These are phyloP conservation scores for Epicauta chinensis DNA, from an alignment of 1,140 invertebrate genomes.

Conservation along the genomic window DNA sequence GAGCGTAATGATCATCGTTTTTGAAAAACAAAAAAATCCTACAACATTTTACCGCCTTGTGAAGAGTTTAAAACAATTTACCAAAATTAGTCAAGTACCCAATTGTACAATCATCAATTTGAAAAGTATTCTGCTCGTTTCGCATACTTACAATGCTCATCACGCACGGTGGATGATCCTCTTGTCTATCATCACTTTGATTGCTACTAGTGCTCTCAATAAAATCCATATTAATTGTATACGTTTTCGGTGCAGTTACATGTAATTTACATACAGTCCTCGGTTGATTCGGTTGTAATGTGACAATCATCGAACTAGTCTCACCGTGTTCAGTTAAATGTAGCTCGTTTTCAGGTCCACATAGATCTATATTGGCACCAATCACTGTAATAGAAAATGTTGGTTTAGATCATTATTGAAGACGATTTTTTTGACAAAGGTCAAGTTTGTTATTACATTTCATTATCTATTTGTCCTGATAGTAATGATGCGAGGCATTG, in stretches of 20 bases:
- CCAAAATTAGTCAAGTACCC: too few species aligned
- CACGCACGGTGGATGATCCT: slow-evolving; percentile 18
- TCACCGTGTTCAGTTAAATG: slow-evolving; percentile 8
- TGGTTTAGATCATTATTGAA: too few species aligned
- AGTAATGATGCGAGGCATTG: too few species aligned
- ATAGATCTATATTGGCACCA: slow-evolving; percentile 6
- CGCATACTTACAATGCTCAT: slow-evolving; percentile 30
- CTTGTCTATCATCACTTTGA: too few species aligned
- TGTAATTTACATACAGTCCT: slow-evolving; percentile 20
- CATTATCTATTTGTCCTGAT: too few species aligned
- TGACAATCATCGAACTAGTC: slow-evolving; percentile 13
- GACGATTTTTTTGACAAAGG: too few species aligned
- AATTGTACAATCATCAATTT: not conserved
- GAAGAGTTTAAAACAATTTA: too few species aligned
- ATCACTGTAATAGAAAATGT: slow-evolving; percentile 12
- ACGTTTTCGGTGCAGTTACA: slow-evolving; percentile 24
- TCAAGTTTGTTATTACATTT: too few species aligned
- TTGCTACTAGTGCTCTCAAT: slow-evolving; percentile 16
- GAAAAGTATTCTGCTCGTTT: not conserved
- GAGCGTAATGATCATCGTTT: too few species aligned
- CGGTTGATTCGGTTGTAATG: slow-evolving; percentile 10
- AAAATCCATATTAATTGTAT: slow-evolving; percentile 29
- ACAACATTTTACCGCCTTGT: too few species aligned
- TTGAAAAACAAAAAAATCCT: too few species aligned
- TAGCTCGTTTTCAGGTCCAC: slow-evolving; percentile 6